Conservation (phyloP, 53 echinoderm and acorn worm genomes). For the Hippasteria phrygiana region DNA sequence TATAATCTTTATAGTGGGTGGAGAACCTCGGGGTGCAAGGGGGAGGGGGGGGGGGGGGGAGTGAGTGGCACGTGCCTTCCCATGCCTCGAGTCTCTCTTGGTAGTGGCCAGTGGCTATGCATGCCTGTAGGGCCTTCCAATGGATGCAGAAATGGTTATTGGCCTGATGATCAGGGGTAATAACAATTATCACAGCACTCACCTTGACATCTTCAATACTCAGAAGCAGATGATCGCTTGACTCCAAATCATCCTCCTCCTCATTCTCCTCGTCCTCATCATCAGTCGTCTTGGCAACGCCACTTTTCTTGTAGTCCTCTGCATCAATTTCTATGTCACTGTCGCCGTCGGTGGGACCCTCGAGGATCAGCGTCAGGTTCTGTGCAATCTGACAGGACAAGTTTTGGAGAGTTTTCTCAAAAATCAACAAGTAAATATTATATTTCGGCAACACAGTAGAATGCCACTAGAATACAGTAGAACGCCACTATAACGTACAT, state of each 20-base stretch:
- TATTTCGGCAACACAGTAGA: too few relatives aligned
- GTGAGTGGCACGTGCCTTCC: too few relatives aligned
- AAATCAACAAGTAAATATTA: too few relatives aligned
- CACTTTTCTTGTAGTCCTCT: slow-evolving; percentile 46
- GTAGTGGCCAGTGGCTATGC: background rate
- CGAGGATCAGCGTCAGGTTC: slow-evolving; percentile 83
- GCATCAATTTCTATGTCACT: slow-evolving; percentile 84
- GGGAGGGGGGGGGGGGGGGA: too few relatives aligned
- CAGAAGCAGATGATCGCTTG: slow-evolving; percentile 82
- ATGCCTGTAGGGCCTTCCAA: too few relatives aligned
- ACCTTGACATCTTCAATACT: slow-evolving; percentile 98
- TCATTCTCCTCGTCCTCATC: slow-evolving; percentile 65
- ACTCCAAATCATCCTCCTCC: slow-evolving; percentile 60
- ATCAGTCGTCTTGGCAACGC: background rate
- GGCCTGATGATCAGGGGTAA: background rate
- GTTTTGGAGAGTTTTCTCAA: too few relatives aligned
- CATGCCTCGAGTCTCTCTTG: too few relatives aligned
- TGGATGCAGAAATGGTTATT: background rate
- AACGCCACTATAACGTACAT: too few relatives aligned
- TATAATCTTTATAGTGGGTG: too few relatives aligned
- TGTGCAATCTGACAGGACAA: slow-evolving; percentile 65
- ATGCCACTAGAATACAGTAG: too few relatives aligned
- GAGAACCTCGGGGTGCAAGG: too few relatives aligned
- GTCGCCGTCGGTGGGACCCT: slow-evolving; percentile 75
- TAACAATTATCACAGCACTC: background rate